Base-by-base conservation (phyloP, 1,140 invertebrate species). In the Aphelinus atriplicis region DNA sequence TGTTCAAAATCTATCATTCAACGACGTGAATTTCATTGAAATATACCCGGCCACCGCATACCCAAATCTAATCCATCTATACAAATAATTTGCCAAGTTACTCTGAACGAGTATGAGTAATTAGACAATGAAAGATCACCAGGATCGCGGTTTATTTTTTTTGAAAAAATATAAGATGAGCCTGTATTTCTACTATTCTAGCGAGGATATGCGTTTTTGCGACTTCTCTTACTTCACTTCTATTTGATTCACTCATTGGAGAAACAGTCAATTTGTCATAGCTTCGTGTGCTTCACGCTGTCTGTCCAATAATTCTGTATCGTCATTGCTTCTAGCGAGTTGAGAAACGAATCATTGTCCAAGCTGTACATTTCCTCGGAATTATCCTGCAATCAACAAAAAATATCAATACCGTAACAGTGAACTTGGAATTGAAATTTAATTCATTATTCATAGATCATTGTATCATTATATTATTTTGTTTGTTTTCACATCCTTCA, bases 221-320 rank as follows among this genome's bases (percentile, higher is more conserved):
- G 69, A 73, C 77, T 75, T 71, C 80, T 79, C 66, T 78, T 78
- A 45, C 75, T 80, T 62, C 60, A 50, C 77, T 73, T 26, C 72
- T 78, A 62, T 58, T 77, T 75, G 26, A 71, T 78, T 80, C 77
- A 78, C 76, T 79, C 75, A 50, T 63, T 57, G 4, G 5, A 50
- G 2, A 63, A 48, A 3, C 26, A 42, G 10, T 2, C 48, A 10
- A 82, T 81, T 80, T 79, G 83, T 91, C 92, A 96, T 84, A 96
- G 90, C 88, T 96, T 96, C 80, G 95, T 96, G 88, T 96, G 95
- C 86, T 95, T 96, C 63, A 96, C 94, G 81, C 93, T 95, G 85
- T 96, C 95, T 66, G 95, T 96, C 95, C 95, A 96, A 83, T 96
- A 95, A 87, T 96, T 96, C 84, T 96, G 95, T 85, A 96, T 96